A percentile compares a stretch with the other conserved stretches of the same genome.
Evolutionary conservation across 2,797 vertebrate species (phyloP).

Genomic region (Cirrhinus mrigala): DNA sequence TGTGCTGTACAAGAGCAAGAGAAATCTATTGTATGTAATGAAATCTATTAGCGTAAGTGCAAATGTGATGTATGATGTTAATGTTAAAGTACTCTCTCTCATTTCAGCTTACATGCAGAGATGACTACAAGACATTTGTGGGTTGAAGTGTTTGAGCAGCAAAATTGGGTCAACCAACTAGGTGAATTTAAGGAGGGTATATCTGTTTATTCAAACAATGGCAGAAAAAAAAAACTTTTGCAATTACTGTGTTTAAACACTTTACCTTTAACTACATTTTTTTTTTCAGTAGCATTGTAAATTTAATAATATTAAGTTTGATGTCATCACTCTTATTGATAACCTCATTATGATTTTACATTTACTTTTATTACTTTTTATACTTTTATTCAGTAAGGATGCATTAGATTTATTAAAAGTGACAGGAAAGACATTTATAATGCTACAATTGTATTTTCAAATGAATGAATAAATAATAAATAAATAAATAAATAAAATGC

Average conservation of each 20-base stretch:
- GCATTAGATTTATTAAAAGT: background rate
- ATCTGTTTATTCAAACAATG: background rate
- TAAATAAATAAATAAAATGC: background rate
- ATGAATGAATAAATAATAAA: background rate
- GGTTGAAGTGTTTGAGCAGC: background rate
- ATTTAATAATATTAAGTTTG: background rate
- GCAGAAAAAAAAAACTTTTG: background rate
- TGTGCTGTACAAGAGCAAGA: background rate
- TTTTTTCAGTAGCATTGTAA: background rate
- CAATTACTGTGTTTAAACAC: background rate
- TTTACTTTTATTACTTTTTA: too few species aligned
- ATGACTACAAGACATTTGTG: background rate
- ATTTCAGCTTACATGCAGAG: background rate
- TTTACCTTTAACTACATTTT: background rate
- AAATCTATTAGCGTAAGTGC: slow-evolving; percentile 32
- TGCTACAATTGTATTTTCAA: background rate
- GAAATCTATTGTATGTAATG: slow-evolving; percentile 26
- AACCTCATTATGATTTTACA: too few species aligned
- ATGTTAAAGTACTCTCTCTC: background rate
- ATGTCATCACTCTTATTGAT: background rate
- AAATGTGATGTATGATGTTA: slow-evolving; percentile 22
- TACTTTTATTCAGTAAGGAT: background rate
- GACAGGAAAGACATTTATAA: background rate
- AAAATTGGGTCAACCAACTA: background rate
- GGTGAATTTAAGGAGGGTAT: background rate